Percentiles rank a stretch among this genome's conserved stretches.
Evolutionary conservation across 1,140 invertebrate species (phyloP).

Genomic region (Artemia franciscana): DNA sequence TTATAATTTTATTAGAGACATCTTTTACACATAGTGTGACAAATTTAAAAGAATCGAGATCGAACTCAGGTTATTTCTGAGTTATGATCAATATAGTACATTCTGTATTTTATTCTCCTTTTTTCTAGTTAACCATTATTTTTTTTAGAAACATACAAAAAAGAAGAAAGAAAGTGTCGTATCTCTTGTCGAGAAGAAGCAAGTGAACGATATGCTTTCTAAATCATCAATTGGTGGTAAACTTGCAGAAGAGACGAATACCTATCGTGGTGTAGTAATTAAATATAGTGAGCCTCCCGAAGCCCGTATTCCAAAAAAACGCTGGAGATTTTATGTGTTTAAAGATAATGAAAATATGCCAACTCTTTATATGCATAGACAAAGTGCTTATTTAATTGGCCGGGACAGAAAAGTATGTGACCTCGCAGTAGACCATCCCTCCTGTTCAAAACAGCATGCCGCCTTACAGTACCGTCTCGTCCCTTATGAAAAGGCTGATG

Average conservation of each 20-base stretch:
- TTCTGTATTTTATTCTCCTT: no score
- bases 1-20: no score
- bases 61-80: no score
- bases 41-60: no score
- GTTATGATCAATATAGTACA: no score
- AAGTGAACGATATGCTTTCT: no score
- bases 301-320: slow-evolving; percentile 72
- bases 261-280: slow-evolving; percentile 81
- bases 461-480: slow-evolving; percentile 81
- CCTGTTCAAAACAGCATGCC: slow-evolving; percentile 95
- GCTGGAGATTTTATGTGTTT: slow-evolving; percentile 92
- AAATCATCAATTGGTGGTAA: no score
- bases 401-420: slow-evolving; percentile 81
- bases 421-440: slow-evolving; percentile 91
- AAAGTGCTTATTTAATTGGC: slow-evolving; percentile 89
- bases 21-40: no score
- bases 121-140: no score
- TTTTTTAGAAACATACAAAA: no score
- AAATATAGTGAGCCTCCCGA: slow-evolving; percentile 94
- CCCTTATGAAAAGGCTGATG: slow-evolving; percentile 47
- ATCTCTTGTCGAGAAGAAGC: no score
- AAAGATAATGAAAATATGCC: slow-evolving; percentile 79
- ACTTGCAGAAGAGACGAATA: slow-evolving; percentile 88
- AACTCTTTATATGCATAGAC: slow-evolving; percentile 77
- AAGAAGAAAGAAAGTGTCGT: no score